A percentile compares a stretch with the other conserved stretches of the same genome.
Conservation (phyloP, 2,888 invertebrate species). For the Drosophila stalkeri region DNA sequence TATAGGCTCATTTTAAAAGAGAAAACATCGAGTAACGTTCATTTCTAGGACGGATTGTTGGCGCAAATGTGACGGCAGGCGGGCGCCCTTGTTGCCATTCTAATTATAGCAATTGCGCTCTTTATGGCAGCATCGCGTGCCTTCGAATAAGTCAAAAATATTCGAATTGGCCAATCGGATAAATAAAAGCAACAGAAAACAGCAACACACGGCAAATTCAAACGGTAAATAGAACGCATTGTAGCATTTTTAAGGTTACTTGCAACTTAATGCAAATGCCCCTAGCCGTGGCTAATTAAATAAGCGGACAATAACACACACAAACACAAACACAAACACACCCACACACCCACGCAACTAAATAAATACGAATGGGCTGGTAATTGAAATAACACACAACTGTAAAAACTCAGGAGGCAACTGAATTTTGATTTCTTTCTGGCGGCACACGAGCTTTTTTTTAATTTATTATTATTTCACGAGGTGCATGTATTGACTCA, state of each 20-base stretch:
- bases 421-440: conserved; percentile 43
- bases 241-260: conserved; percentile 3
- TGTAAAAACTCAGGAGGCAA: conserved; percentile 22
- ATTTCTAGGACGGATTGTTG: conserved; percentile 4
- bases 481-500: not conserved
- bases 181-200: not conserved
- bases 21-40: not conserved
- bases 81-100: conserved; percentile 22
- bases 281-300: conserved; percentile 15
- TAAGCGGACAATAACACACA: no score
- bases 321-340: conserved; percentile 11
- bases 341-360: not conserved
- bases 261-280: conserved; percentile 14
- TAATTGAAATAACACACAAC: conserved; percentile 36
- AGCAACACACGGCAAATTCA: not conserved
- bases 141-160: conserved; percentile 6
- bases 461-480: conserved; percentile 25
- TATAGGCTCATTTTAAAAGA: conserved; percentile 17
- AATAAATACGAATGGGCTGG: not conserved
- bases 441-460: conserved; percentile 30
- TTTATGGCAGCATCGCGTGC: conserved; percentile 44
- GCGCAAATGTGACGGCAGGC: not conserved
- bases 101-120: conserved; percentile 19
- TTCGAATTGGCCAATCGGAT: conserved; percentile 19
- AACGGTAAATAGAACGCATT: conserved; percentile 12